Conservation (phyloP, 1,140 invertebrate species). For the Atta colombica region DNA sequence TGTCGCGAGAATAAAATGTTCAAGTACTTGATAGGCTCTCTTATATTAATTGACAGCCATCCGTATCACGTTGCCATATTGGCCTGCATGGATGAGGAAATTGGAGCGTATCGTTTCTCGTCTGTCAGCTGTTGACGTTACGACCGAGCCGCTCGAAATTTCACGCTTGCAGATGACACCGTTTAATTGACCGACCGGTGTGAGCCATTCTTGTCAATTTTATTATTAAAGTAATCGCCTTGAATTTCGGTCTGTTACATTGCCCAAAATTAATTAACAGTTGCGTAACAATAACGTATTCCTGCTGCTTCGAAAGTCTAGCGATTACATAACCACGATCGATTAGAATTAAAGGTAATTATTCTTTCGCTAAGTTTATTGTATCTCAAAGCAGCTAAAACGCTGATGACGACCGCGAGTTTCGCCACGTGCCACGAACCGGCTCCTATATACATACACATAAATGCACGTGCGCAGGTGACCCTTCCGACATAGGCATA, state of each 20-base stretch:
- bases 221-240: slow-evolving; percentile 44
- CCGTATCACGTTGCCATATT: slow-evolving; percentile 21
- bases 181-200: slow-evolving; percentile 67
- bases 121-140: slow-evolving; percentile 75
- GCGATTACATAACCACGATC: not conserved
- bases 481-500: slow-evolving; percentile 7
- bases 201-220: slow-evolving; percentile 61
- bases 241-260: slow-evolving; percentile 44
- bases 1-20: slow-evolving; percentile 15
- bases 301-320: not conserved
- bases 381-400: not conserved
- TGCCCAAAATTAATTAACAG: slow-evolving; percentile 65
- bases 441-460: not conserved
- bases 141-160: slow-evolving; percentile 70
- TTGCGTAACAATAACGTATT: slow-evolving; percentile 49
- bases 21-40: not conserved
- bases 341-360: not conserved
- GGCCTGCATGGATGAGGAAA: slow-evolving; percentile 41
- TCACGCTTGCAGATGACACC: slow-evolving; percentile 77
- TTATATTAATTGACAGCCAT: slow-evolving; percentile 33
- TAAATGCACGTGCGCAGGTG: slow-evolving; percentile 70
- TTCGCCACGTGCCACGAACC: slow-evolving; percentile 60
- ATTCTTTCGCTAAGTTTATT: not conserved
- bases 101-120: slow-evolving; percentile 67
- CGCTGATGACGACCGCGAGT: not conserved